Conservation (phyloP, 2,797 vertebrate genomes). For the Scomberomorus guttatus region DNA sequence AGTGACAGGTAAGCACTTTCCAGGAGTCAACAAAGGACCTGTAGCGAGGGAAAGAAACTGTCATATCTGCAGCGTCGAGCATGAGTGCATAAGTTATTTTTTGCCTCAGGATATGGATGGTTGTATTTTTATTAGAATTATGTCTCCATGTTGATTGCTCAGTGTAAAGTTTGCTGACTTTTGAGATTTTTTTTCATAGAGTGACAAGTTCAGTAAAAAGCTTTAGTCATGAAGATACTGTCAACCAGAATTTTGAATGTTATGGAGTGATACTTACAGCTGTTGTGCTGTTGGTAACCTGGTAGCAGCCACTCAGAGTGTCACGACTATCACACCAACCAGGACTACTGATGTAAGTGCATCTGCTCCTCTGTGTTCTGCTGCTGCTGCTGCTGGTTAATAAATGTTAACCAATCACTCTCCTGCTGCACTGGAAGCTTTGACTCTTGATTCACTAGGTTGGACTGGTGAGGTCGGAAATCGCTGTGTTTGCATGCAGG, state of each 20-base stretch:
- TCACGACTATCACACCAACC: slow-evolving; percentile 53
- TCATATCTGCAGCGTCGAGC: slow-evolving; percentile 61
- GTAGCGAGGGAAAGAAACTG: slow-evolving; percentile 61
- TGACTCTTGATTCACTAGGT: slow-evolving; percentile 32
- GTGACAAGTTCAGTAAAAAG: slow-evolving; percentile 56
- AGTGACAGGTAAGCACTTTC: slow-evolving; percentile 84
- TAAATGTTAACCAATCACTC: slow-evolving; percentile 36
- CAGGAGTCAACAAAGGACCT: slow-evolving; percentile 78
- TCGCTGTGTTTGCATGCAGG: slow-evolving; percentile 27
- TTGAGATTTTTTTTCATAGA: slow-evolving; percentile 56
- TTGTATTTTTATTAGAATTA: slow-evolving; percentile 76
- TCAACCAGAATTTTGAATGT: slow-evolving; percentile 47
- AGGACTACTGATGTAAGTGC: slow-evolving; percentile 55
- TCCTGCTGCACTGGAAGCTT: slow-evolving; percentile 22
- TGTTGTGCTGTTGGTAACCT: slow-evolving; percentile 64
- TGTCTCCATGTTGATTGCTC: slow-evolving; percentile 74
- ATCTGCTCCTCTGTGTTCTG: slow-evolving; percentile 28
- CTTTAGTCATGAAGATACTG: slow-evolving; percentile 50
- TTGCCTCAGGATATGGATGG: slow-evolving; percentile 70
- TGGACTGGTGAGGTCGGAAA: slow-evolving; percentile 23
- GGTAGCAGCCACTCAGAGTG: slow-evolving; percentile 52
- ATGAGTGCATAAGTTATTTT: slow-evolving; percentile 67
- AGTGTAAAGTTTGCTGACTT: slow-evolving; percentile 77
- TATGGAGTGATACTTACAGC: slow-evolving; percentile 53
- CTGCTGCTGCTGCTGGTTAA: slow-evolving; percentile 46